These are phyloP conservation scores for Muscidifurax raptorellus DNA, from an alignment of 1,140 invertebrate species.

Conservation along the genomic window DNA sequence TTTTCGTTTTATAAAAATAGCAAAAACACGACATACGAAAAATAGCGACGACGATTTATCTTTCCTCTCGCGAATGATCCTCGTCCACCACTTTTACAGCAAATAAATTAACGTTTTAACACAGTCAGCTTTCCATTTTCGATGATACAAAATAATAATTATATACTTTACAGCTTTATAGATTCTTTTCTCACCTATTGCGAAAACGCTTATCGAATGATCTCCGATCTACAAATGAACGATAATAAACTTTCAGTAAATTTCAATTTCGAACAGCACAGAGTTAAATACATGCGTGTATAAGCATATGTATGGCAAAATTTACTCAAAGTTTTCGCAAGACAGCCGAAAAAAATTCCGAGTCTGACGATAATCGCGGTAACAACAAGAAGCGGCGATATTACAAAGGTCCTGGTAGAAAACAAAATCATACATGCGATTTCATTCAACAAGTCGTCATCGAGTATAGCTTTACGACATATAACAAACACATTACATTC, in stretches of 20 bases:
- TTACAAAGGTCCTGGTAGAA: not conserved
- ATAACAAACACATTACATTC: conserved; percentile 54
- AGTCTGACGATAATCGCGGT: conserved; percentile 22
- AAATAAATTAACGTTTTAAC: conserved; percentile 39
- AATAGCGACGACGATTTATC: conserved; percentile 42
- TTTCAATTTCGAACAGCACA: not conserved
- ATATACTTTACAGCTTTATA: conserved; percentile 30
- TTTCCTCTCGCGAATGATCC: conserved; percentile 1
- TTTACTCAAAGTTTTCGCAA: conserved; percentile 24
- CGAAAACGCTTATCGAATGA: not conserved
- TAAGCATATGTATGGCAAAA: not conserved
- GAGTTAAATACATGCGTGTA: not conserved
- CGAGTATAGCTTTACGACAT: conserved; percentile 49
- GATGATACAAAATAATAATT: conserved; percentile 38
- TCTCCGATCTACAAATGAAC: not conserved
- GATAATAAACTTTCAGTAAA: conserved; percentile 20
- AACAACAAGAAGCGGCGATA: conserved; percentile 48
- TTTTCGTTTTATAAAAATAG: conserved; percentile 52
- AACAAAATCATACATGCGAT: conserved; percentile 34
- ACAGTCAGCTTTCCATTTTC: conserved; percentile 44
- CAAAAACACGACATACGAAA: conserved; percentile 48
- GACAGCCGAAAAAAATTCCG: conserved; percentile 24
- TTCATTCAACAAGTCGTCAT: conserved; percentile 40
- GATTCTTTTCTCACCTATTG: conserved; percentile 21
- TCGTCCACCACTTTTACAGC: conserved; percentile 12